These are phyloP conservation scores for Romanogobio albipinnatus DNA, from an alignment of 2,113 vertebrate genomes.

Conservation along the genomic window DNA sequence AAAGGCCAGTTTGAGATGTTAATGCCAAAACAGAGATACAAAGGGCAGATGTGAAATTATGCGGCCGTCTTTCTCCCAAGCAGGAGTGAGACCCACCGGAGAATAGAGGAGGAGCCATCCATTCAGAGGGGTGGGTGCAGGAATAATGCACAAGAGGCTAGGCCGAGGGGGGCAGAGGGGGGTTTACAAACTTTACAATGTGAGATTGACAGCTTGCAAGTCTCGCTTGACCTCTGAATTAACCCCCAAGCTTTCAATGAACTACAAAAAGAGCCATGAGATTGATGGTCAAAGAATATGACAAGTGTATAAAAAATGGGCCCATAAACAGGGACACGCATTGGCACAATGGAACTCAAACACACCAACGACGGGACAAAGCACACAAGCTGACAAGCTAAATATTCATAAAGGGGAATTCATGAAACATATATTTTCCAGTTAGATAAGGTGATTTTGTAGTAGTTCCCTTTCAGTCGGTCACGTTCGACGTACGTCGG, in stretches of 20 bases:
- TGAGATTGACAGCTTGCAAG: slow-evolving; percentile 81
- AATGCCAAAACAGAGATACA: slow-evolving; percentile 72
- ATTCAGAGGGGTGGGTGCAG: slow-evolving; percentile 71
- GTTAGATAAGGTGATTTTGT: too few relatives aligned
- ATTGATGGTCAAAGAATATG: slow-evolving; percentile 75
- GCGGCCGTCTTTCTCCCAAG: slow-evolving; percentile 67
- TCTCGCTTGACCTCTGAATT: slow-evolving; percentile 83
- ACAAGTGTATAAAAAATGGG: slow-evolving; percentile 68
- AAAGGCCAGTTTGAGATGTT: slow-evolving; percentile 78
- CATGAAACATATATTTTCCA: background rate
- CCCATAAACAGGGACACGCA: slow-evolving; percentile 59
- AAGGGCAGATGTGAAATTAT: slow-evolving; percentile 81
- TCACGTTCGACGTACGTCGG: too few relatives aligned
- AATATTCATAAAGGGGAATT: slow-evolving; percentile 12
- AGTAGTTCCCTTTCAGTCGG: too few relatives aligned
- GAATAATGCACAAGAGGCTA: slow-evolving; percentile 63
- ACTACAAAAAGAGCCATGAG: slow-evolving; percentile 73
- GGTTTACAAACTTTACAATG: slow-evolving; percentile 69
- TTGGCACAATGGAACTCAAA: slow-evolving; percentile 67
- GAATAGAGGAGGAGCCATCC: slow-evolving; percentile 73
- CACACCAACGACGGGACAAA: slow-evolving; percentile 56
- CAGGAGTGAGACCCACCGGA: slow-evolving; percentile 70
- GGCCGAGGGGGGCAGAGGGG: slow-evolving; percentile 47
- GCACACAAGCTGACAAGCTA: slow-evolving; percentile 29
- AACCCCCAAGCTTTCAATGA: slow-evolving; percentile 76